Evolutionary conservation across 2,113 vertebrate species (phyloP), one percentile per base, ranked within the genome.

Genomic region (Stegastes partitus): DNA sequence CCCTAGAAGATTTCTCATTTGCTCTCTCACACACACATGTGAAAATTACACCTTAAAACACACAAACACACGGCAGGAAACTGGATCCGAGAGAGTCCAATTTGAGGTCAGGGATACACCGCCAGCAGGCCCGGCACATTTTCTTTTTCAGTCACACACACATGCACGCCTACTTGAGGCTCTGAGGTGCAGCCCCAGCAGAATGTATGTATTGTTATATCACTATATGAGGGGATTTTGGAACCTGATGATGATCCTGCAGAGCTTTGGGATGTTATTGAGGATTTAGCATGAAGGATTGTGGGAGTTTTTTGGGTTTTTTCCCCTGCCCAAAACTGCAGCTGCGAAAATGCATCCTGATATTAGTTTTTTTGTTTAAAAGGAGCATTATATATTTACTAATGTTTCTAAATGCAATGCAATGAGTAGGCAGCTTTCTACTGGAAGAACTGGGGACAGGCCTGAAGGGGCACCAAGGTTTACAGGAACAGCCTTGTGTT

Each of bases 31-130:
- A 49, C 53, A 67, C 21, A 12, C 21, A 69, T 2, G 22, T 18
- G 26, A 44, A 68, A 70, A 53, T 49, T 25, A 28, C 37, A 69
- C 61, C 50, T n/a, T 26, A 73, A 63, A 61, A 72, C 49, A 80
- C 51, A 83, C 42, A 64, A 72, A 85, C 75, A 78, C 31, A 28
- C 54, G 44, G 51, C 77, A 67, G 86, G 78, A 88, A 89, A 82
- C 61, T 28, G 37, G 49, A 79, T 84, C 86, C 77, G 68, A 69
- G 9, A 66, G 65, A 70, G 71, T 64, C 45, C 25, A 77, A 79
- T 71, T 57, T 2, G 57, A 77, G 87, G 85, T 84, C 86, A 86
- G 61, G 77, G 67, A 65, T 74, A 61, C 39, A 69, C 61, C 45
- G 12, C 63, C 62, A 54, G 68, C 72, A 72, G 57, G 37, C 76